Base-by-base conservation (phyloP, 2,113 vertebrate species). In the Kryptolebias marmoratus region DNA sequence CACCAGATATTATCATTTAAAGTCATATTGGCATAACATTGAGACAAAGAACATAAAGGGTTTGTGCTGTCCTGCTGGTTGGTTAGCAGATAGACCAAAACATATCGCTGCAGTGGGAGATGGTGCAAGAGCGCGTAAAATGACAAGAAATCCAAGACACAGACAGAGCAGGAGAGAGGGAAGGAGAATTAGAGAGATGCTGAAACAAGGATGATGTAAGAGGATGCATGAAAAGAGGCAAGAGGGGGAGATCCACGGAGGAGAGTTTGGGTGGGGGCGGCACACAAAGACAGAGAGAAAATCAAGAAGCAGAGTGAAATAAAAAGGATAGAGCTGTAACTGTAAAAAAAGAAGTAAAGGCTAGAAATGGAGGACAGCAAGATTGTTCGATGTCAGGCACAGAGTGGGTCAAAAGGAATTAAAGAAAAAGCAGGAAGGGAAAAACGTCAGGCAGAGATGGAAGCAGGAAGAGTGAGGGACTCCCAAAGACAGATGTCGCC, bases 401-500 rank as follows among this genome's bases (percentile, higher is more conserved):
- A 18, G 60, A 64, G 82, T 53, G 66, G 84, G 70, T 62, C 59
- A 76, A 54, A 53, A 53, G 39, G 45, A 79, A 42, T 28, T 53
- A 76, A 74, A 53, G 56, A 68, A 62, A 68, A 49, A 64, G 68
- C 50, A 68, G 72, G 62, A 59, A 62, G 56, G 62, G 39, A 67
- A 77, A 76, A 84, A 22, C 42, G 60, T 75, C 79, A 55, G 82
- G 81, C 54, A 54, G 57, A 72, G 66, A 62, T 71, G 83, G 71
- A 83, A 79, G 79, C 68, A 76, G 72, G 77, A 86, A 84, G 90
- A 92, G 85, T 72, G 84, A 90, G 92, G 90, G 87, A 92, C 88
- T 92, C 91, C 89, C 92, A 87, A 88, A 89, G 93, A 94, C 92
- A 93, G 93, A 93, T 93, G 92, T 93, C 90, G 86, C 87, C 86